Evolutionary conservation across 2,113 vertebrate species (phyloP), one percentile per base, ranked within the genome.

Genomic region (Peromyscus polionotus): DNA sequence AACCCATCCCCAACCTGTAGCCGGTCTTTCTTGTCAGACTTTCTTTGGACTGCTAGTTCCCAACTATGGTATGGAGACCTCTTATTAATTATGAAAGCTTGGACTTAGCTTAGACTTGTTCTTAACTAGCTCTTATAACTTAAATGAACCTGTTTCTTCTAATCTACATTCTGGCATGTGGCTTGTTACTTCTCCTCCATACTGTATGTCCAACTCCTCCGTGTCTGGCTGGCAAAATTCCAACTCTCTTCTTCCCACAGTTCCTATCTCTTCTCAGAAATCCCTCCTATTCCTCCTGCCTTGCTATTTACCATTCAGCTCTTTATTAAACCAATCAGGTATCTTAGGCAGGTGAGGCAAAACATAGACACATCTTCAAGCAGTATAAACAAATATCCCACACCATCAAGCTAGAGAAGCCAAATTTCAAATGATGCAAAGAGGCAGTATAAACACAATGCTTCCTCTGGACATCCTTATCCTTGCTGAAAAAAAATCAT

Each of bases 401-500:
- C 33, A 70, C 36, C 36, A 36, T n/a, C 42, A 84, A 42, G 9
- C 8, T 51, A 90, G 87, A 67, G 36, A 73, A 16, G 28, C 3
- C 5, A 94, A 96, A 83, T 80, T 11, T 26, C 36, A 61, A 98
- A 95, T 94, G 73, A 87, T 98, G 84, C 3, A 33, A 98, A 96
- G 95, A 98, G 91, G 92, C 86, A 88, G 61, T 1, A 94, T 75
- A 96, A 98, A 96, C 94, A 97, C 77, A 98, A 97, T 96, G 42
- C 68, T 92, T 93, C 87, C 91, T 98, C 97, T 98, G 61, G 97
- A 98, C 95, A 97, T 59, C 91, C 73, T 93, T 0, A 2, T 11
- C 2, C 0, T 59, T n/a, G 33, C 4, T n/a, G 3, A n/a, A 79
- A 93, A 54, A 54, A 54, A 97, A 92, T 98, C 98, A 99, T 99